A percentile compares a stretch with the other conserved stretches of the same genome.
Conservation (phyloP, 2,113 vertebrate genomes). For the Antechinus flavipes region DNA sequence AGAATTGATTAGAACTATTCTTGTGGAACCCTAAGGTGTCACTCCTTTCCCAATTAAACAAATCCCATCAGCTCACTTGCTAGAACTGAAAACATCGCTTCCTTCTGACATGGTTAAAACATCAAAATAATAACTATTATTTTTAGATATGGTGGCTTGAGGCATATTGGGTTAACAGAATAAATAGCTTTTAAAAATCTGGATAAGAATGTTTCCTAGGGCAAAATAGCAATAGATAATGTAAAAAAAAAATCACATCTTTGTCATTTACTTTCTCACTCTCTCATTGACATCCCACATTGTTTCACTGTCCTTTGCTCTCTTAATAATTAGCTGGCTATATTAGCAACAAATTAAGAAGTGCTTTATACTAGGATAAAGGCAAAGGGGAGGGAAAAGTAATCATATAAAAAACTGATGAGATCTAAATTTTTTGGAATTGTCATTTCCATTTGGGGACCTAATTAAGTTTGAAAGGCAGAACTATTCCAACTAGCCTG, state of each 20-base stretch:
- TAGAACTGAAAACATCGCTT: conserved; percentile 9
- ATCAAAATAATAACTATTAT: conserved; percentile 15
- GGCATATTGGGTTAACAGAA: conserved; percentile 24
- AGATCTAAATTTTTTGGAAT: conserved; percentile 51
- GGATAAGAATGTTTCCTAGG: conserved; percentile 31
- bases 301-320: conserved; percentile 28
- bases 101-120: conserved; percentile 12
- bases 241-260: conserved; percentile 29
- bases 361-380: background rate
- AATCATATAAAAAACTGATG: background rate
- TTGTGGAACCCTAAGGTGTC: conserved; percentile 18
- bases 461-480: conserved; percentile 17
- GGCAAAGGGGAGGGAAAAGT: background rate
- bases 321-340: conserved; percentile 43
- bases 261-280: conserved; percentile 43
- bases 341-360: conserved; percentile 49
- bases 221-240: conserved; percentile 21
- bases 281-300: conserved; percentile 3
- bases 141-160: conserved; percentile 38
- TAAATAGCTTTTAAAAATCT: conserved; percentile 36
- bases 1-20: conserved; percentile 69
- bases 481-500: background rate
- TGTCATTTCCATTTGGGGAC: conserved; percentile 29
- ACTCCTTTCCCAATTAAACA: background rate
- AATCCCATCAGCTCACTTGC: background rate